Evolutionary conservation across 2,113 vertebrate species (phyloP).

Genomic region (Plotosus lineatus): DNA sequence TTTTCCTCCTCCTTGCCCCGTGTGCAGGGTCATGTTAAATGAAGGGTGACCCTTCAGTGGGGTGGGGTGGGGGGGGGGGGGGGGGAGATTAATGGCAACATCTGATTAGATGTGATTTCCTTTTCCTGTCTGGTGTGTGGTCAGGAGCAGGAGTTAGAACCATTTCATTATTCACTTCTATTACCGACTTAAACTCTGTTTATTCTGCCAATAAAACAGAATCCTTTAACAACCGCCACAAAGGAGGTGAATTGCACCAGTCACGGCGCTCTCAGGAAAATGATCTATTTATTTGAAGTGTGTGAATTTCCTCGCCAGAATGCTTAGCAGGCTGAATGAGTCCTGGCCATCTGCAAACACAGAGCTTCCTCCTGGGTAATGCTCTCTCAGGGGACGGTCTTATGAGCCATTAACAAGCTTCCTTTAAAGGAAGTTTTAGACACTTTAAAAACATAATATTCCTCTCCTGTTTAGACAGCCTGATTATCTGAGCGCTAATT

Average conservation of each 20-base stretch:
- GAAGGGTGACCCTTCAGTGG: slow-evolving; percentile 65
- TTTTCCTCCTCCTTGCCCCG: slow-evolving; percentile 76
- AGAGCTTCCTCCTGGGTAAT: slow-evolving; percentile 67
- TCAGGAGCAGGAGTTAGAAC: slow-evolving; percentile 68
- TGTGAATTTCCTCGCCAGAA: slow-evolving; percentile 27
- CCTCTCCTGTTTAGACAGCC: slow-evolving; percentile 66
- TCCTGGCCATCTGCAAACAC: slow-evolving; percentile 66
- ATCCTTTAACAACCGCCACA: slow-evolving; percentile 21
- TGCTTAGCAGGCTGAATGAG: slow-evolving; percentile 47
- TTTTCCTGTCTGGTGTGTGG: slow-evolving; percentile 77
- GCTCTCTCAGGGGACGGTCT: slow-evolving; percentile 64
- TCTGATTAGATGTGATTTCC: slow-evolving; percentile 75
- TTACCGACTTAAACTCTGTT: slow-evolving; percentile 43
- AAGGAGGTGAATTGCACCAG: slow-evolving; percentile 17
- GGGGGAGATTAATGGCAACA: slow-evolving; percentile 77
- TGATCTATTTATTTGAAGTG: slow-evolving; percentile 48
- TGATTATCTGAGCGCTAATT: slow-evolving; percentile 75
- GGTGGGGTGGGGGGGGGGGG: too few species aligned
- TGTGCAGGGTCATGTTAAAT: slow-evolving; percentile 66
- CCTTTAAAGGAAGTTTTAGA: slow-evolving; percentile 66
- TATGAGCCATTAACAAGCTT: slow-evolving; percentile 71
- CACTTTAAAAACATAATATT: slow-evolving; percentile 70
- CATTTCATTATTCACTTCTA: slow-evolving; percentile 66
- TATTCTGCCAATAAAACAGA: slow-evolving; percentile 39
- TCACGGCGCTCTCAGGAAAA: slow-evolving; percentile 22